Evolutionary conservation across 1,140 invertebrate genomes (phyloP), one percentile per base, ranked within the genome.

Genomic region (Whitmania pigra): DNA sequence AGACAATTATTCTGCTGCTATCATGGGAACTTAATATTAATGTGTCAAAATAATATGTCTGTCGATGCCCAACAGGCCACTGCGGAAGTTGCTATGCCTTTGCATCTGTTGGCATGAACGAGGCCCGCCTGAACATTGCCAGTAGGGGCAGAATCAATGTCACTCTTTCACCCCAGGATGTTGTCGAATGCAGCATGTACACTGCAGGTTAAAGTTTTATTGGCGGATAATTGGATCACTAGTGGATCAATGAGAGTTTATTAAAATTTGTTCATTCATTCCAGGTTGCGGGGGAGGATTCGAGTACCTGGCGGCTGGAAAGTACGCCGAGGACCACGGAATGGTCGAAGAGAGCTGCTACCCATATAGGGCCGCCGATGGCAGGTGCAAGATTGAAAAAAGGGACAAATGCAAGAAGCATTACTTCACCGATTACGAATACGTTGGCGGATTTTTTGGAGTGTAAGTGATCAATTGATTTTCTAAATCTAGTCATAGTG

Each of bases 41-140:
- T n/a, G n/a, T 36, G 31, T 36, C 31, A 36, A 3, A 36, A 36
- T 36, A 36, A 36, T 36, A 2, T 3, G 2, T 36, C 6, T 2
- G 6, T 3, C 2, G 6, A 36, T 36, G 31, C 31, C 2, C 6
- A 22, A 55, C 49, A 78, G 80, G 80, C 9, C 25, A 57, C 9
- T 86, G 85, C 79, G 85, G 85, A 9, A 83, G 82, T 72, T 86
- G 85, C 72, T 86, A 85, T 77, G 81, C 84, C 11, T 86, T 86
- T 78, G 78, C 82, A 7, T 82, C 85, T 15, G 77, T 84, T 77
- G 85, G 77, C 9, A 84, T 84, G 80, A 77, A 83, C 71, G 84
- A 85, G 73, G 79, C 84, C 15, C 74, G 83, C 17, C 74, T 83
- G 5, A 75, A 80, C 66, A 80, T 85, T n/a, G 77, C 79, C 63